Evolutionary conservation across 2,888 invertebrate genomes (phyloP).

Genomic region (Nycteola revayana): DNA sequence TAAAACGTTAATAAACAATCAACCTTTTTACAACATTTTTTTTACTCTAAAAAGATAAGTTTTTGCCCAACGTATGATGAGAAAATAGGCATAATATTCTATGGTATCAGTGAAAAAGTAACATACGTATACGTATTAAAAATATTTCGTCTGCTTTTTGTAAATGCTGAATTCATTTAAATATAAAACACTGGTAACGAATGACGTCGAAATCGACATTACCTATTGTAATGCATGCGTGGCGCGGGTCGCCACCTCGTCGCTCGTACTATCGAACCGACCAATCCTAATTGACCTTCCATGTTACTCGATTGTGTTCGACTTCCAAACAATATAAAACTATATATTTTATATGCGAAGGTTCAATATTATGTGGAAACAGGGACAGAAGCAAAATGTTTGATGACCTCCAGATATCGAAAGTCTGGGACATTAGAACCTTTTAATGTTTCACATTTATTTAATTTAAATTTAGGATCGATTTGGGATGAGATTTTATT

Average conservation of each 20-base stretch:
- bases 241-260: slow-evolving; percentile 61
- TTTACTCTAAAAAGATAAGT: too few species aligned
- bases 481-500: neutral
- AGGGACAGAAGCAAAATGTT: slow-evolving; percentile 46
- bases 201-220: slow-evolving; percentile 61
- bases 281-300: slow-evolving; percentile 46
- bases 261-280: slow-evolving; percentile 37
- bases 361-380: slow-evolving; percentile 44
- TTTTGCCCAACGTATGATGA: too few species aligned
- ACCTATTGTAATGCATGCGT: slow-evolving; percentile 75
- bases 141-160: neutral
- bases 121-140: too few species aligned
- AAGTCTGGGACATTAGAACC: slow-evolving; percentile 46
- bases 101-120: too few species aligned
- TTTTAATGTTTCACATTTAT: too few species aligned
- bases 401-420: slow-evolving; percentile 63
- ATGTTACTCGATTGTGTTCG: slow-evolving; percentile 15
- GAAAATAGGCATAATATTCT: too few species aligned
- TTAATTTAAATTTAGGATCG: too few species aligned
- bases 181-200: slow-evolving; percentile 42
- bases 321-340: slow-evolving; percentile 4
- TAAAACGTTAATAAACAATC: too few species aligned
- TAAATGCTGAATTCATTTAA: slow-evolving; percentile 33
- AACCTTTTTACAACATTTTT: too few species aligned
- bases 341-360: slow-evolving; percentile 10